A percentile compares a stretch with the other conserved stretches of the same genome.
Conservation (phyloP, 2,888 invertebrate species). For the Heliconius sara region DNA sequence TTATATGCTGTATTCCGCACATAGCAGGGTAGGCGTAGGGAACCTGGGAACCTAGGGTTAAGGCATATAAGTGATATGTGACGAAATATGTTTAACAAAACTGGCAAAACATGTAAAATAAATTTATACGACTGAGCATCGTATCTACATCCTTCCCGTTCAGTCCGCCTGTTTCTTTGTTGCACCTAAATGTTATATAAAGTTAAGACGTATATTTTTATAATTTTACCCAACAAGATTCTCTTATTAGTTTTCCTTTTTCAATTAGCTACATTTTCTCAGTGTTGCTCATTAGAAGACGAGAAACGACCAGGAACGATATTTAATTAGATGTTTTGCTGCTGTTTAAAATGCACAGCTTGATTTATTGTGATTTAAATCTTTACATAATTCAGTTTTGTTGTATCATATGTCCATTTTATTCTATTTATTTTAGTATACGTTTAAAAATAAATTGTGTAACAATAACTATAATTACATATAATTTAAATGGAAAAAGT, state of each 20-base stretch:
- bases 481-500: no score
- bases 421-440: no score
- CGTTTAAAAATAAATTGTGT: no score
- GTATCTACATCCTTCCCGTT: no score
- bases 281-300: constrained; percentile 36
- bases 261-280: constrained; percentile 33
- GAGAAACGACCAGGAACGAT: constrained; percentile 8
- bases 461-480: no score
- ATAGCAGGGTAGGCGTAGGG: no score
- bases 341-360: constrained; percentile 41
- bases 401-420: neutral
- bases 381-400: constrained; percentile 17
- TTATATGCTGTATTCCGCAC: no score
- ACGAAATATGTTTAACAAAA: no score
- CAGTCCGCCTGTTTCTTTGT: no score
- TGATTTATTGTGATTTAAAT: constrained; percentile 40
- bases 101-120: no score
- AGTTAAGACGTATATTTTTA: neutral
- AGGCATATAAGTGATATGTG: no score
- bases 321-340: constrained; percentile 32
- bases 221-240: neutral
- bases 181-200: neutral
- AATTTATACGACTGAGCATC: neutral
- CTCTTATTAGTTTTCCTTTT: constrained; percentile 27
- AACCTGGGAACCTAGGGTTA: no score